Evolutionary conservation across 1,140 invertebrate genomes (phyloP).

Genomic region (Telenomus remus): DNA sequence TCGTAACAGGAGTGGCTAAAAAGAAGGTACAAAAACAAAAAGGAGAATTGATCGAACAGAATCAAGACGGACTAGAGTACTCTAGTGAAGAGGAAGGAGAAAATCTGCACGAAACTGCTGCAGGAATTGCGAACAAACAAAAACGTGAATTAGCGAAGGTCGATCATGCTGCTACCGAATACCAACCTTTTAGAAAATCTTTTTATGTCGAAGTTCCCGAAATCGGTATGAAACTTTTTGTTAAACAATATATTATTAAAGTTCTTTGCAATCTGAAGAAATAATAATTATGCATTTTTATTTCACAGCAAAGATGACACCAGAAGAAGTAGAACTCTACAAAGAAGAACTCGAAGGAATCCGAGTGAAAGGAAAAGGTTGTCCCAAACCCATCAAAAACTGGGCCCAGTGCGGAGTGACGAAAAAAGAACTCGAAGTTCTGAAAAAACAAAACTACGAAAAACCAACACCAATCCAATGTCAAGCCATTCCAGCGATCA

Average conservation of each 20-base stretch:
- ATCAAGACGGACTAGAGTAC: conserved; percentile 97
- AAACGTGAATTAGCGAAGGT: conserved; percentile 93
- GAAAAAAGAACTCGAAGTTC: conserved; percentile 94
- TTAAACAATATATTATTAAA: too few species aligned
- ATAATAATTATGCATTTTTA: too few species aligned
- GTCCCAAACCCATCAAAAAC: conserved; percentile 95
- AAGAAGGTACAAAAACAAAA: conserved; percentile 85
- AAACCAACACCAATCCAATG: conserved; percentile 99
- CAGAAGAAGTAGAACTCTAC: conserved; percentile 90
- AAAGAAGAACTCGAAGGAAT: conserved; percentile 90
- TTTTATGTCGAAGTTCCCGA: conserved; percentile 98
- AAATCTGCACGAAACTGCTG: conserved; percentile 93
- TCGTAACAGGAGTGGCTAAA: conserved; percentile 94
- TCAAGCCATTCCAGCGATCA: conserved; percentile 98
- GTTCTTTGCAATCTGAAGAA: too few species aligned
- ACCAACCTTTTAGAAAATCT: conserved; percentile 93
- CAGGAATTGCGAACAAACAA: conserved; percentile 90
- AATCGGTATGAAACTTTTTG: conserved; percentile 63
- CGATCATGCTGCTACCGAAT: conserved; percentile 88
- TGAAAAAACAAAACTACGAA: conserved; percentile 95
- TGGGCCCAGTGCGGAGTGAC: conserved; percentile 99
- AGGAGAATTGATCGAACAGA: conserved; percentile 97
- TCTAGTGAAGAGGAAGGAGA: conserved; percentile 97
- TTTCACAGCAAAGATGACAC: conserved; percentile 86
- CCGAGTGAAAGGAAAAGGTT: conserved; percentile 89